phyloP scores from a whole-genome alignment of 2,888 invertebrate genomes.

The Metopia argyrocephala region DNA sequence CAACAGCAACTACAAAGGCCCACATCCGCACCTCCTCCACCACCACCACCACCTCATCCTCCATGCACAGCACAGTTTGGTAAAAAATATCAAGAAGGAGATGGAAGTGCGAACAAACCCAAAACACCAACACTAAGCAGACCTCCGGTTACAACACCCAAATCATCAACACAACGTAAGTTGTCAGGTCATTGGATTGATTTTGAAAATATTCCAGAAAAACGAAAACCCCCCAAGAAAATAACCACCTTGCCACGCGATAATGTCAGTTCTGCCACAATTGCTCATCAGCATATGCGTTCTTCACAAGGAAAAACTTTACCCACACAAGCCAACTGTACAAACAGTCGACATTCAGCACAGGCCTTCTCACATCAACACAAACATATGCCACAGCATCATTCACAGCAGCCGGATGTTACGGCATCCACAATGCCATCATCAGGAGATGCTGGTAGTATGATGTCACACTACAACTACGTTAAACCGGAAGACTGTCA shows the following conservation, averaged over 20 bases:
- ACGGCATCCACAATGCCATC: conserved; percentile 47
- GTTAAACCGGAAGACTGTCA: conserved; percentile 93
- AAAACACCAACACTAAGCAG: conserved; percentile 65
- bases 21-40: conserved; percentile 26
- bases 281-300: conserved; percentile 41
- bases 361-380: conserved; percentile 54
- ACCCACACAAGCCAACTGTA: conserved; percentile 55
- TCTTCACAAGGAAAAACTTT: conserved; percentile 49
- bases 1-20: conserved; percentile 38
- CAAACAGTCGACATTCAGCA: not conserved
- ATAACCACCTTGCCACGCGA: conserved; percentile 88
- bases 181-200: conserved; percentile 87
- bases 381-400: conserved; percentile 59
- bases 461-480: conserved; percentile 83
- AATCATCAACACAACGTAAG: conserved; percentile 74
- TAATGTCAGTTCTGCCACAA: conserved; percentile 37
- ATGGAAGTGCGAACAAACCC: conserved; percentile 75
- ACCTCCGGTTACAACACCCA: conserved; percentile 65
- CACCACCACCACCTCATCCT: conserved; percentile 58
- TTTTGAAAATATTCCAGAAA: conserved; percentile 91
- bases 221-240: conserved; percentile 88
- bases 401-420: conserved; percentile 63
- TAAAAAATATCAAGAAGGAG: conserved; percentile 70
- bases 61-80: conserved; percentile 41
- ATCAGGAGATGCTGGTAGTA: conserved; percentile 63